phyloP scores from a whole-genome alignment of 2,113 vertebrate genomes.

The Machaerirhynchus nigripectus region DNA sequence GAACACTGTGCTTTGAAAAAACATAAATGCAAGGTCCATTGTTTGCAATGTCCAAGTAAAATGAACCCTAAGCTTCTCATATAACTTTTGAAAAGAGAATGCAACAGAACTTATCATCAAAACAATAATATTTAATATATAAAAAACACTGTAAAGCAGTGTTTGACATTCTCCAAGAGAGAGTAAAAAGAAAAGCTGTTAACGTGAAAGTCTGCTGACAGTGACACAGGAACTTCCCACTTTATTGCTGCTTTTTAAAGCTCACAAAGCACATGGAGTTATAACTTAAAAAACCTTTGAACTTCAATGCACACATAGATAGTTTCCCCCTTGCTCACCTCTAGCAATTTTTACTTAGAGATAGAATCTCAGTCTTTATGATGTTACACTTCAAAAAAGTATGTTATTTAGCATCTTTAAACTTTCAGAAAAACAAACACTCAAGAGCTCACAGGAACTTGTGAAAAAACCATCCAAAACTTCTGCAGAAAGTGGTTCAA shows the following conservation, averaged over 20 bases:
- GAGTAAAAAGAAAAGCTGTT: neutral
- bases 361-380: neutral
- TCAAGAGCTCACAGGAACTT: neutral
- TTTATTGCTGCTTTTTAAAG: slow-evolving; percentile 1
- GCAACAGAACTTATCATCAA: neutral
- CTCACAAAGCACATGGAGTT: neutral
- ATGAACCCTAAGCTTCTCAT: neutral
- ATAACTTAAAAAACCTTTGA: slow-evolving; percentile 2
- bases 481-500: neutral
- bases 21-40: neutral
- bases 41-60: neutral
- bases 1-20: neutral
- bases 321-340: neutral
- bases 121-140: neutral
- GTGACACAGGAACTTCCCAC: neutral
- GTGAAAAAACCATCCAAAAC: neutral
- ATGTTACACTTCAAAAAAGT: neutral
- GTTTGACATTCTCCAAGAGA: neutral
- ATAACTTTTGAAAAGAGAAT: neutral
- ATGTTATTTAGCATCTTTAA: neutral
- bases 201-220: neutral
- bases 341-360: neutral
- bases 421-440: neutral
- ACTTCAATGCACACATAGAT: neutral
- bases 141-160: neutral